A percentile compares a stretch with the other conserved stretches of the same genome.
Conservation (phyloP, 2,888 invertebrate genomes). For the Pandemis heparana region DNA sequence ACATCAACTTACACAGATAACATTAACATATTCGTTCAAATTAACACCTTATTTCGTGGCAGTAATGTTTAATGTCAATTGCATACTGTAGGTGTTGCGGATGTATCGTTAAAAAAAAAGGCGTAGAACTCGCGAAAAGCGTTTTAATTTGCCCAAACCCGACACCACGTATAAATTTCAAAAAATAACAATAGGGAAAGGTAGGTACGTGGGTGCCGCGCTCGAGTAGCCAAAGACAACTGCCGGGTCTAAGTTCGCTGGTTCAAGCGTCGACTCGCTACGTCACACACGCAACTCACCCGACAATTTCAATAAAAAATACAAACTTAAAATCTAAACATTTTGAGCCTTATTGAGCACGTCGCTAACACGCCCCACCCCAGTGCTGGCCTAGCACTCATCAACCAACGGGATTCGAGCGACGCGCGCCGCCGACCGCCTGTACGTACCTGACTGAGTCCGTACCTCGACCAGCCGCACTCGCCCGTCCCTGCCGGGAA, state of each 20-base stretch:
- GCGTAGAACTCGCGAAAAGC: too few species aligned
- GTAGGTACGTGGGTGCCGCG: constrained; percentile 6
- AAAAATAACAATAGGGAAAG: not conserved
- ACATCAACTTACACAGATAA: too few species aligned
- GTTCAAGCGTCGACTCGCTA: too few species aligned
- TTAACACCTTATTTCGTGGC: too few species aligned
- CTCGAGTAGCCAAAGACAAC: not conserved
- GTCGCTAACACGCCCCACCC: constrained; percentile 15
- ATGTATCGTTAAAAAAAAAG: too few species aligned
- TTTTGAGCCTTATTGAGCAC: not conserved
- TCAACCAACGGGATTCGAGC: not conserved
- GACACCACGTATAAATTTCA: not conserved
- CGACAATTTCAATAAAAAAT: not conserved
- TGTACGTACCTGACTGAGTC: not conserved
- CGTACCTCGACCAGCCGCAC: constrained; percentile 1
- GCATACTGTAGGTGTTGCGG: too few species aligned
- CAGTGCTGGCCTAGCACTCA: constrained; percentile 10
- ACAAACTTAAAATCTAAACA: not conserved
- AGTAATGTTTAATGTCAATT: too few species aligned
- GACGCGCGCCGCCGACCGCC: constrained; percentile 6
- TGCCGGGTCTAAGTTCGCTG: not conserved
- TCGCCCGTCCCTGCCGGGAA: constrained; percentile 22
- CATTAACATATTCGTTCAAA: too few species aligned
- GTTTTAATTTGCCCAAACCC: too few species aligned
- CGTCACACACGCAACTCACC: not conserved